Base-by-base conservation (phyloP, 2,888 invertebrate species). In the Alcis repandata region DNA sequence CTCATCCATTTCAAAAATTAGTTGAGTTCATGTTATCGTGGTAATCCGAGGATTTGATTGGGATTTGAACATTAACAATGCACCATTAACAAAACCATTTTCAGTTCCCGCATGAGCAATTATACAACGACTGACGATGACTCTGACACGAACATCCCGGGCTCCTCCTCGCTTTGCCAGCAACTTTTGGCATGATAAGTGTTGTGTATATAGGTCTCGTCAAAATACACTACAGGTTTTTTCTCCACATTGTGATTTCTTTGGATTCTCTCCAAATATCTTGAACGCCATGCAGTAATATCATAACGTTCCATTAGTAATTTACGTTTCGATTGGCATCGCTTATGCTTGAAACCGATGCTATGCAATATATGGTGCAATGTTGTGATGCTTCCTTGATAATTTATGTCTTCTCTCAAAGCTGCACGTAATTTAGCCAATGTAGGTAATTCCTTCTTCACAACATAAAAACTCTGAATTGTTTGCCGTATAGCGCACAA, bases 1-100 rank as follows among this genome's bases (percentile, higher is more conserved):
- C n/a, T 73, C 53, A 68, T 46, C 69, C 72, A 69, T 58, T 73
- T 71, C 17, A 46, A 32, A 61, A 71, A 68, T 41, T 43, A 73
- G 7, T 54, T 33, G 59, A 51, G 51, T 74, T 74, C 68, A 71
- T 53, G 10, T 53, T 41, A 7, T 53, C 53, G 15, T 53, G 43
- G n/a, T 43, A 43, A 15, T 43, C 43, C 2, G 9, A 3, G 2
- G 19, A 43, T 43, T 43, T 43, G 43, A 43, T 43, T 43, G 17
- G 2, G 43, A 17, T 9, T 19, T 43, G 10, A 43, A 51, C 7
- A 51, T 33, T 15, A 51, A 17, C 36, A 15, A 36, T 15, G 36
- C 51, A 11, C 33, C 11, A 8, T 15, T 15, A 15, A 51, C 13
- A 36, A 51, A 51, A 19, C 33, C 32, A 8, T 13, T 32, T 27